phyloP scores from a whole-genome alignment of 2,797 vertebrate species.

The Mormyrops boulengeri region DNA sequence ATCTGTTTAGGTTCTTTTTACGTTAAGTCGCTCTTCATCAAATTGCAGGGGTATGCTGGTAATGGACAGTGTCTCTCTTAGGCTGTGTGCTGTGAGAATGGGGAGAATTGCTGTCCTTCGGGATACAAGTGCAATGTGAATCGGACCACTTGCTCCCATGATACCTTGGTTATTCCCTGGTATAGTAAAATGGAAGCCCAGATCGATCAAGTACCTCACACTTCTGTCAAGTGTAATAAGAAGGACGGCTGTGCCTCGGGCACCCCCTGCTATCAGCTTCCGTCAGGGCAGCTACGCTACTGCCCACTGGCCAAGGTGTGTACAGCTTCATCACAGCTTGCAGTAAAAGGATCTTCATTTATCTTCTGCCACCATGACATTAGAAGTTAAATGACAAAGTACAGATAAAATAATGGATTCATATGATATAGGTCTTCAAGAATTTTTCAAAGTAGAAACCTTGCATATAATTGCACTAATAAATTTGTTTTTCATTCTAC shows the following conservation, averaged over 20 bases:
- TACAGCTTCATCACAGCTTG: neutral
- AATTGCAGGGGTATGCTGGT: neutral
- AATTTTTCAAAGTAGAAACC: neutral
- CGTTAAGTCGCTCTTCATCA: neutral
- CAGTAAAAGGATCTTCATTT: neutral
- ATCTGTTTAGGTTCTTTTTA: neutral
- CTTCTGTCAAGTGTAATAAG: slow-evolving; percentile 30
- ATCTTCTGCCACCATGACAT: neutral
- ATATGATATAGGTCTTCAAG: neutral
- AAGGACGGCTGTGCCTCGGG: slow-evolving; percentile 34
- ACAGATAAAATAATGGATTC: neutral
- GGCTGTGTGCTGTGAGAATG: slow-evolving; percentile 57
- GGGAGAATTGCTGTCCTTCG: slow-evolving; percentile 52
- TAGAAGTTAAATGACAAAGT: neutral
- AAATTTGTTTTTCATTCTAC: neutral
- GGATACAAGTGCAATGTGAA: slow-evolving; percentile 39
- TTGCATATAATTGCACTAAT: neutral
- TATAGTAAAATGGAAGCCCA: slow-evolving; percentile 52
- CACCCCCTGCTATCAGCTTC: slow-evolving; percentile 50
- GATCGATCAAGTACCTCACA: neutral
- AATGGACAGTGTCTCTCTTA: slow-evolving; percentile 45
- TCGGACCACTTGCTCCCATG: slow-evolving; percentile 36
- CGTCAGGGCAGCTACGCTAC: slow-evolving; percentile 51
- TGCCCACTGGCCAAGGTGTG: slow-evolving; percentile 54
- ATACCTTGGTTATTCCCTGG: slow-evolving; percentile 52